Evolutionary conservation across 2,888 invertebrate species (phyloP), one percentile per base, ranked within the genome.

Genomic region (Leucophenga montana): DNA sequence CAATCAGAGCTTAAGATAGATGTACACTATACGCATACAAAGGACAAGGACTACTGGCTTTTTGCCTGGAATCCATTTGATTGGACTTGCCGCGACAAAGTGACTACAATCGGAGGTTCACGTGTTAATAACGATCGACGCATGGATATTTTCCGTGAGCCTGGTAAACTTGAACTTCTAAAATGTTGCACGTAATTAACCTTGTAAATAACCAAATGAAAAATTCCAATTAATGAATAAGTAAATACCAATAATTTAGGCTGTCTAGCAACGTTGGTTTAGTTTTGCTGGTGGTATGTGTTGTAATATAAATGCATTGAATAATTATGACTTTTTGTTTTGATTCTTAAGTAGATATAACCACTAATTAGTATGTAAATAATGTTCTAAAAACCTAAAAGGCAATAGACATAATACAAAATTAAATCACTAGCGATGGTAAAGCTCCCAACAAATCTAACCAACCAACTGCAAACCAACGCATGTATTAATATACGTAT

Each of bases 21-120:
- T 70, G 90, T 94, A 0, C 95, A 95, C 85, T 95, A 94, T 78
- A 90, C 91, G 0, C 91, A 92, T 68, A 86, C 87, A 0, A 85
- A 85, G 59, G 94, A 95, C 48, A 88, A 90, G 0, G 92, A 93
- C 70, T 93, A 93, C 77, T 92, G 94, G 91, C 88, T 94, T 31
- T 95, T 94, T 78, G 93, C 95, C 0, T 95, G 95, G 91, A 94
- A 95, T 81, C 91, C 94, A 57, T 92, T 93, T 77, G 94, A 95
- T 84, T 93, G 94, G 16, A 91, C 92, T 27, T 95, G 95, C 73
- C 88, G 89, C 9, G 89, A 89, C 73, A 88, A 89, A 77, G 88
- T 89, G 56, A 88, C 87, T 71, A 89, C 89, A 0, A 88, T 89
- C 48, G 89, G 89, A 16, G 89, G 89, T 16, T 86, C 86, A 16